Base-by-base conservation (phyloP, 2,888 invertebrate genomes). In the Agrenia bidenticulata region DNA sequence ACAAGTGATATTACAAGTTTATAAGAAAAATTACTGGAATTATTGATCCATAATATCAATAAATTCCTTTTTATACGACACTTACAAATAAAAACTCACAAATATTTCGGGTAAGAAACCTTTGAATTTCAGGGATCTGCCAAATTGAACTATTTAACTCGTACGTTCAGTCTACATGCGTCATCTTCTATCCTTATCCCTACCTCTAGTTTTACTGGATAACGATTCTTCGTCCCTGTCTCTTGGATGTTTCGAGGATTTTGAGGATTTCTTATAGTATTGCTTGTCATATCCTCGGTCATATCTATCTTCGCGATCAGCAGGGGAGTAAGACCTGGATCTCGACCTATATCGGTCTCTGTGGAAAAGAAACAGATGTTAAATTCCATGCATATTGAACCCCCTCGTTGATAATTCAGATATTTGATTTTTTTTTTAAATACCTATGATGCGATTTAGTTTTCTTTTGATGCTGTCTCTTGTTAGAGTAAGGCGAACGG, bases 321-420 rank as follows among this genome's bases (percentile, higher is more conserved):
- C 23, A 11, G 61, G 61, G 39, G 61, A 62, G 17, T 53, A 42
- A 68, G 79, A 81, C 42, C 81, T 76, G 2, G 81, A 81, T 45
- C 81, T 76, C 2, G 81, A 81, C 56, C 81, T 77, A 58, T 78
- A 77, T 49, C 80, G 72, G 56, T 78, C 70, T 80, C 81, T 45
- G 19, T n/a, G n/a, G n/a, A 45, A 45, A 17, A 19, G 5, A 45
- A 45, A n/a, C n/a, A n/a, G n/a, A n/a, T n/a, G n/a, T n/a, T n/a
- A n/a, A n/a, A n/a, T n/a, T 39, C 39, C 39, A 39, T 39, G 39
- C 15, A 11, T 11, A 39, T n/a, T n/a, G n/a, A n/a, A n/a, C n/a
- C n/a, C n/a, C n/a, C n/a, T n/a, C n/a, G n/a, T n/a, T 39, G 7
- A 11, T 39, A 39, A 39, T 15, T 11, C 39, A 39, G 55, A 26